These are phyloP conservation scores for Megalopta genalis DNA, from an alignment of 1,140 invertebrate species.

Conservation along the genomic window DNA sequence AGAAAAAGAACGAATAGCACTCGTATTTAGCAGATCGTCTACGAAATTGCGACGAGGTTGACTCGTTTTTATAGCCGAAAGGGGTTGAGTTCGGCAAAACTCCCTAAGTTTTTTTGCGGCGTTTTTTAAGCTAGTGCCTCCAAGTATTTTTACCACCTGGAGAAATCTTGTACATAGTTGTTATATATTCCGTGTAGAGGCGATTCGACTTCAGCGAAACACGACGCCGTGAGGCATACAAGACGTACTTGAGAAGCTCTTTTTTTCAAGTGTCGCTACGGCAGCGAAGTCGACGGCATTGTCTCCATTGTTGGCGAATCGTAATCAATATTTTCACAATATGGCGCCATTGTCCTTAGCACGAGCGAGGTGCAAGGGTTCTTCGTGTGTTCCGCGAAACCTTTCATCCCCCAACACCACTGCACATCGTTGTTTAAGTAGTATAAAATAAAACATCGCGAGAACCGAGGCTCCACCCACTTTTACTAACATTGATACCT, in stretches of 20 bases:
- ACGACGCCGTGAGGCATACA: constrained; percentile 35
- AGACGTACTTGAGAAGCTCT: constrained; percentile 55
- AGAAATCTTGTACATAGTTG: not conserved
- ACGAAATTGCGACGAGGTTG: too few species aligned
- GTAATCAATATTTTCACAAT: constrained; percentile 81
- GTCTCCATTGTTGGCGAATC: constrained; percentile 79
- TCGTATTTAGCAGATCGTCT: too few species aligned
- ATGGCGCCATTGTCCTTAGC: constrained; percentile 77
- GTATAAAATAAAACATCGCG: constrained; percentile 6
- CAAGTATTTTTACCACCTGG: constrained; percentile 23
- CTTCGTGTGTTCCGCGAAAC: constrained; percentile 58
- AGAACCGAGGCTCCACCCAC: not conserved
- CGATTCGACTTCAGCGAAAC: constrained; percentile 37
- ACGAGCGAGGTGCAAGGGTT: constrained; percentile 71
- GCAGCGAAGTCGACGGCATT: constrained; percentile 74
- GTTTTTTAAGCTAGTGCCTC: too few species aligned
- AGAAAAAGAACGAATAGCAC: too few species aligned
- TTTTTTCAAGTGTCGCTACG: constrained; percentile 70
- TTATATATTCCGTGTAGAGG: not conserved
- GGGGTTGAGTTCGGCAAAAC: too few species aligned
- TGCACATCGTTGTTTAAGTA: constrained; percentile 27
- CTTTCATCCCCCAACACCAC: constrained; percentile 45
- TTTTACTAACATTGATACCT: not conserved
- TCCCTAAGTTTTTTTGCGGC: too few species aligned
- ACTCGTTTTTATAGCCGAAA: too few species aligned